Evolutionary conservation across 2,888 invertebrate genomes (phyloP), one percentile per base, ranked within the genome.

Genomic region (Myopa testacea): DNA sequence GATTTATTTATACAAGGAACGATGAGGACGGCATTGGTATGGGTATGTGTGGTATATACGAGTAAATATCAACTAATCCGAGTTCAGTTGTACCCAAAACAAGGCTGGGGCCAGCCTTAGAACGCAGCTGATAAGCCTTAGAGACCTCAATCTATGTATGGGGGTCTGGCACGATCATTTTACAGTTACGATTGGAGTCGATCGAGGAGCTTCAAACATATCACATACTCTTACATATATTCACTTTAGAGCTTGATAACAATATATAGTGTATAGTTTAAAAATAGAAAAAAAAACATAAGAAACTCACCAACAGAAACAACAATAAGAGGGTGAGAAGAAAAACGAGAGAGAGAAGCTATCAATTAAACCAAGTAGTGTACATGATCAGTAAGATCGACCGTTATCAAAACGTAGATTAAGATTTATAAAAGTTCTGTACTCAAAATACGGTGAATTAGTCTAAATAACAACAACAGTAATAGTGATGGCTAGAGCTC

Each of bases 401-500:
- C 74, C 74, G 74, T 74, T 74, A 74, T 74, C 74, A 74, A 26
- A 38, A 38, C 14, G 26, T 52, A 52, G 65, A 65, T 65, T 74
- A 74, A 16, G 10, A 52, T 37, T 55, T 55, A 8, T 55, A 55
- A 5, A 26, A 26, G 26, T 26, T 26, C 26, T 26, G 26, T 26
- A 2, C 26, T 26, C 26, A 50, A 50, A 50, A 10, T 50, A 14
- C 50, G 8, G 50, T 50, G 8, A 16, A 55, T n/a, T 55, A 55
- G 10, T 55, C 16, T 10, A 6, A n/a, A 55, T 16, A n/a, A n/a
- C 6, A 55, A 55, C 55, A 55, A 63, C 63, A 63, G 63, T 19
- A 65, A 37, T 37, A 55, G 10, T 55, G 6, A 14, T 5, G 14
- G 55, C 14, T 2, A 16, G 5, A 55, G 55, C 55, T 50, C 8